These are phyloP conservation scores for Eretmochelys imbricata DNA, from an alignment of 2,113 vertebrate species.

Conservation along the genomic window DNA sequence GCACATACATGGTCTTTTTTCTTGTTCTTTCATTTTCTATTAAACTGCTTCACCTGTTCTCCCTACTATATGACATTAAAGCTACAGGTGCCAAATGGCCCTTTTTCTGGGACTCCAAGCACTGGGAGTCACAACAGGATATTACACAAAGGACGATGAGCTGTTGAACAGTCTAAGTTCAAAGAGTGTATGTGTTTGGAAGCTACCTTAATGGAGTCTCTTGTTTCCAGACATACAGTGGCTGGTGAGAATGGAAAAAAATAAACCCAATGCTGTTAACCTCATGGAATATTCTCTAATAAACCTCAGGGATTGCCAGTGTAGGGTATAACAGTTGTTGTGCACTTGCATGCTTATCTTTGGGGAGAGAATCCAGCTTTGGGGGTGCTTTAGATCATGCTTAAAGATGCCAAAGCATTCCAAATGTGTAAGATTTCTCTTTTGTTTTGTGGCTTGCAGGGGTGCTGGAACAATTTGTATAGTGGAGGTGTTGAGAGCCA, in stretches of 20 bases:
- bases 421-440: not conserved
- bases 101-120: not conserved
- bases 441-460: not conserved
- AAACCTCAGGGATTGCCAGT: not conserved
- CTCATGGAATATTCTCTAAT: not conserved
- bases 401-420: not conserved
- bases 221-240: fast-evolving
- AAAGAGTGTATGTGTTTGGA: fast-evolving
- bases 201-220: not conserved
- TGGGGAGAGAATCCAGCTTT: too few species aligned
- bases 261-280: not conserved
- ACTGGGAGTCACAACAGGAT: not conserved
- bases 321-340: not conserved
- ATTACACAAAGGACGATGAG: not conserved
- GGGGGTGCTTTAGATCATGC: fast-evolving
- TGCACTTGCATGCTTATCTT: not conserved
- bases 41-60: not conserved
- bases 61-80: fast-evolving
- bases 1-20: not conserved
- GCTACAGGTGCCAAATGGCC: not conserved
- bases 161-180: not conserved
- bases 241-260: fast-evolving
- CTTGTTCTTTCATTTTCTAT: not conserved
- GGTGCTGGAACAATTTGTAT: too few species aligned
- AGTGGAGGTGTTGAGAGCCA: too few species aligned